Base-by-base conservation (phyloP, 2,888 invertebrate species). In the Leptinotarsa tumamoca region DNA sequence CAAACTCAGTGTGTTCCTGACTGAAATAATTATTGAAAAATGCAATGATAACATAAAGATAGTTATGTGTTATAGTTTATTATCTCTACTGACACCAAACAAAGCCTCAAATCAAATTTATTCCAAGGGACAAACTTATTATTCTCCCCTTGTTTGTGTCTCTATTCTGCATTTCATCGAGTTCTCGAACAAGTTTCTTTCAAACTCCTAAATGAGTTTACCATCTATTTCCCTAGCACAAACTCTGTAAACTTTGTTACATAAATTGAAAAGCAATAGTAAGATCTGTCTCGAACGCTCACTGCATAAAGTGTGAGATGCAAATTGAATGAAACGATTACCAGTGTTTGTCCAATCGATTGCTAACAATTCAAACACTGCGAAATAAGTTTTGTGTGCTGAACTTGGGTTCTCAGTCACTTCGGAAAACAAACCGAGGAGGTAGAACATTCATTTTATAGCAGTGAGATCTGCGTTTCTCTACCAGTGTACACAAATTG, bases 321-420 rank as follows among this genome's bases (percentile, higher is more conserved):
- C 33, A 63, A 63, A 63, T 63, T 63, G 63, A 63, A 63, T 63
- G n/a, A 63, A 63, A 63, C 63, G 63, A 63, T 63, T 33, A 63
- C 63, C 63, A 63, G 43, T 33, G 63, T 63, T 63, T 63, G 63
- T 63, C 15, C 63, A 63, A 63, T 63, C 63, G 63, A 63, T 43
- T 63, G 33, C 18, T 43, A n/a, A 63, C 63, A 63, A 63, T 43
- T 63, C 10, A 1, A 14, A 43, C 43, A 27, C 5, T n/a, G 23
- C 58, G 63, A 63, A 63, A 63, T 63, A 15, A 63, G 58, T 13
- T 63, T 63, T 63, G 43, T 63, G 3, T 7, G n/a, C 1, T 33
- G 27, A 33, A 33, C n/a, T 33, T 4, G n/a, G 13, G 17, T 33
- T 33, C 7, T 63, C 63, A 27, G 43, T 21, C 15, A 27, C 27